These are phyloP conservation scores for Agrypnus murinus DNA, from an alignment of 2,888 invertebrate genomes.

Conservation along the genomic window DNA sequence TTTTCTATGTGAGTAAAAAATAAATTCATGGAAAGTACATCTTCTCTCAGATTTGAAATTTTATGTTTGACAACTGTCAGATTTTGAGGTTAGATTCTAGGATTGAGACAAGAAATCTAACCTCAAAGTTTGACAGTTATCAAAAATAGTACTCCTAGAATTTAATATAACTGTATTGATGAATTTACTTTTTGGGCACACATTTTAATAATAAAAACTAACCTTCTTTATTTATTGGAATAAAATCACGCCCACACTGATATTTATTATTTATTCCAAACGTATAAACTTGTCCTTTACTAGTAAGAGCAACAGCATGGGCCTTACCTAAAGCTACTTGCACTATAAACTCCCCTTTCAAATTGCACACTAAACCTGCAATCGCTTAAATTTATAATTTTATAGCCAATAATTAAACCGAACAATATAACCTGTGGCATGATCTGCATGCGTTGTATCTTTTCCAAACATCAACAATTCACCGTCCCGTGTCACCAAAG, in stretches of 20 bases:
- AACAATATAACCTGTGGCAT: constrained; percentile 74
- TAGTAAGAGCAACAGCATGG: constrained; percentile 92
- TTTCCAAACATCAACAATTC: constrained; percentile 95
- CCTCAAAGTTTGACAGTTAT: no score
- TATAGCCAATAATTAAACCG: no score
- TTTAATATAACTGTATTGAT: no score
- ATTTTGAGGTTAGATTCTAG: no score
- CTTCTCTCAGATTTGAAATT: no score
- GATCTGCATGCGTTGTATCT: constrained; percentile 90
- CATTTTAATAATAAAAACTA: no score
- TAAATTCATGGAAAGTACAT: no score
- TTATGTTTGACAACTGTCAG: no score
- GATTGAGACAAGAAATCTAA: no score
- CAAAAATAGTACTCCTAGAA: no score
- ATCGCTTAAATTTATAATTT: constrained; percentile 29
- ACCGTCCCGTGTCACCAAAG: constrained; percentile 92
- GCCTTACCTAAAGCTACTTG: constrained; percentile 95
- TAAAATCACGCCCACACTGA: constrained; percentile 94
- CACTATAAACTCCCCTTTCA: constrained; percentile 70
- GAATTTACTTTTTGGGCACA: no score
- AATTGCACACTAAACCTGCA: constrained; percentile 65
- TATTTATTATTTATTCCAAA: constrained; percentile 99
- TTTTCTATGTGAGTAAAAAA: no score
- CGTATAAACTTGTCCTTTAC: constrained; percentile 92
- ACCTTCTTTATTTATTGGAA: constrained; percentile 77